Percentiles rank a stretch among this genome's conserved stretches.
phyloP scores from a whole-genome alignment of 2,113 vertebrate species.

The Phrynosoma platyrhinos region DNA sequence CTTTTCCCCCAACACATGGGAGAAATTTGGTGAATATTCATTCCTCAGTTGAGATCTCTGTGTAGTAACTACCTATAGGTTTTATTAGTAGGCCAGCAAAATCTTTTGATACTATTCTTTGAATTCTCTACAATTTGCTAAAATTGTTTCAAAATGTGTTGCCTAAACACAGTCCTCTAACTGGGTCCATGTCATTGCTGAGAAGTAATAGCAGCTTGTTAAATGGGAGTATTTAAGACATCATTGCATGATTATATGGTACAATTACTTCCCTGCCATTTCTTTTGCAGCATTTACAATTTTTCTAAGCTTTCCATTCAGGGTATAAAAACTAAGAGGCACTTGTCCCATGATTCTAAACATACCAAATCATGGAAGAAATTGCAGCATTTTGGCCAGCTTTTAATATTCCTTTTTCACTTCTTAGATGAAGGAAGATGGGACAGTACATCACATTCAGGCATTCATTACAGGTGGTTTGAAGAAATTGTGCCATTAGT shows the following conservation, averaged over 20 bases:
- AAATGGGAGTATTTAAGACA: constrained; percentile 4
- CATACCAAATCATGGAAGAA: constrained; percentile 53
- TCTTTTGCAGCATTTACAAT: constrained; percentile 26
- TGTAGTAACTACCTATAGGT: not conserved
- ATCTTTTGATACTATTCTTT: not conserved
- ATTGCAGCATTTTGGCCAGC: constrained; percentile 47
- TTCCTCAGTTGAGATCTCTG: not conserved
- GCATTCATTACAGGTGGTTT: constrained; percentile 24
- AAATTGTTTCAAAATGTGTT: not conserved
- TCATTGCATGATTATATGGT: not conserved
- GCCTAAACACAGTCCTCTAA: not conserved
- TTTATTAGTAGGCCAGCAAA: too few relatives aligned
- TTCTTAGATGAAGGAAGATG: constrained; percentile 47
- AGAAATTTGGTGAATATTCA: not conserved
- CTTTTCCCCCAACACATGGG: not conserved
- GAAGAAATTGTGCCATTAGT: constrained; percentile 7
- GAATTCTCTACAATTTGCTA: not conserved
- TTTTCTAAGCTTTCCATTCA: constrained; percentile 50
- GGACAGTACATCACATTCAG: constrained; percentile 44
- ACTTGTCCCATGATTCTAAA: constrained; percentile 36
- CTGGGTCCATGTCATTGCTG: too few relatives aligned
- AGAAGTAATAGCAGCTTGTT: not conserved
- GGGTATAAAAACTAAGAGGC: constrained; percentile 38
- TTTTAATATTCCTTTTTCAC: constrained; percentile 39
- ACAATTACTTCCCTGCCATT: not conserved